phyloP scores from a whole-genome alignment of 2,797 vertebrate species.

The Sitta carolinensis region DNA sequence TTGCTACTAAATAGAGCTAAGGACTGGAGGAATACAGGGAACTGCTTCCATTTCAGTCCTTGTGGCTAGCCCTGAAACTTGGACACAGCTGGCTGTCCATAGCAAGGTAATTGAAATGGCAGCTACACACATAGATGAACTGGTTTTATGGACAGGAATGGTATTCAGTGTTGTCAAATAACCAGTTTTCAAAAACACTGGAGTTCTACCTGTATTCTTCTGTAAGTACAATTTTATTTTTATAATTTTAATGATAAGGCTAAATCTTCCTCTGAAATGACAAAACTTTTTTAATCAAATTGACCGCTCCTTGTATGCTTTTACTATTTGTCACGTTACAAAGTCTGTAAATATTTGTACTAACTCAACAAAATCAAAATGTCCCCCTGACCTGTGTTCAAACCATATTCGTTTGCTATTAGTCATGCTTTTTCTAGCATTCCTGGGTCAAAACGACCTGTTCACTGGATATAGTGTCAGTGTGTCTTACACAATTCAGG shows the following conservation, averaged over 20 bases:
- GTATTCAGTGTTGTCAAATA: background rate
- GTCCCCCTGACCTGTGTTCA: background rate
- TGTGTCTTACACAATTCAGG: background rate
- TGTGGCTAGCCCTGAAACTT: background rate
- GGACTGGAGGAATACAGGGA: background rate
- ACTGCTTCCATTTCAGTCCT: background rate
- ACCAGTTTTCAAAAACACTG: background rate
- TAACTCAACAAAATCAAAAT: background rate
- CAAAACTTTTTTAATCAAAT: background rate
- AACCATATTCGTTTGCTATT: background rate
- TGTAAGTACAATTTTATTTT: background rate
- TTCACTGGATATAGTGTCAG: background rate
- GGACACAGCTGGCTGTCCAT: background rate
- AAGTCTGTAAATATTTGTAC: background rate
- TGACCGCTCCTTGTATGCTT: background rate
- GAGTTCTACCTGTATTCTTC: background rate
- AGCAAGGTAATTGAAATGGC: background rate
- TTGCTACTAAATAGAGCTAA: background rate
- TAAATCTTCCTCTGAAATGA: background rate
- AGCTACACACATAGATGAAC: background rate
- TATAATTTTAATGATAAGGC: background rate
- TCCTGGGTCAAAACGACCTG: constrained; percentile 8
- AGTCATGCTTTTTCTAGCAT: background rate
- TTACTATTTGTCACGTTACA: background rate
- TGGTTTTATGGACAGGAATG: background rate